Conservation (phyloP, 2,113 vertebrate genomes). For the Actenoides hombroni region DNA sequence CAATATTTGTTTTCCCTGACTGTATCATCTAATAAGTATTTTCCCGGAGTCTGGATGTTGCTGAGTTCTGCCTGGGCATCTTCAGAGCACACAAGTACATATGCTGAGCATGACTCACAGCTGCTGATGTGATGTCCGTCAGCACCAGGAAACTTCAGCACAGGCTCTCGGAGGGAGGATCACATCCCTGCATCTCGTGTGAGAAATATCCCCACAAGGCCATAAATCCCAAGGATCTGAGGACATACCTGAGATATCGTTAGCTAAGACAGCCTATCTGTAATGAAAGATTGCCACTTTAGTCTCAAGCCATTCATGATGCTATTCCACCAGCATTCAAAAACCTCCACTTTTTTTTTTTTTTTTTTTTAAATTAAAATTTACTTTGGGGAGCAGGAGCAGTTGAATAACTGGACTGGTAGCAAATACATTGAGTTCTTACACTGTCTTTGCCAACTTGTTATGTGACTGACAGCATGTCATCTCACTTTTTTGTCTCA, state of each 20-base stretch:
- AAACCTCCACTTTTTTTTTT: neutral
- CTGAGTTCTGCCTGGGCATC: neutral
- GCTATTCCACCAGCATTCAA: neutral
- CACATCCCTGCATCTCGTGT: accelerated
- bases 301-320: neutral
- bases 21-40: neutral
- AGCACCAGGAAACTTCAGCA: neutral
- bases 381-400: neutral
- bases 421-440: neutral
- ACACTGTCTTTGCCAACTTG: neutral
- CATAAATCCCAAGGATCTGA: neutral
- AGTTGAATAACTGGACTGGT: neutral
- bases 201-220: neutral
- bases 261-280: neutral
- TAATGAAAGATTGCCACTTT: neutral
- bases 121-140: accelerated
- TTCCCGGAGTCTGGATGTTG: neutral
- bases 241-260: neutral
- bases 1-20: neutral
- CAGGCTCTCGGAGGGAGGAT: neutral
- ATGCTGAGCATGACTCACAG: neutral
- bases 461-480: neutral
- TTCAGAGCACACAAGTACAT: neutral
- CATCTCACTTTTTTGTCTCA: neutral
- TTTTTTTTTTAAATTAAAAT: neutral